phyloP scores from a whole-genome alignment of 2,888 invertebrate genomes.

The Erynnis tages region DNA sequence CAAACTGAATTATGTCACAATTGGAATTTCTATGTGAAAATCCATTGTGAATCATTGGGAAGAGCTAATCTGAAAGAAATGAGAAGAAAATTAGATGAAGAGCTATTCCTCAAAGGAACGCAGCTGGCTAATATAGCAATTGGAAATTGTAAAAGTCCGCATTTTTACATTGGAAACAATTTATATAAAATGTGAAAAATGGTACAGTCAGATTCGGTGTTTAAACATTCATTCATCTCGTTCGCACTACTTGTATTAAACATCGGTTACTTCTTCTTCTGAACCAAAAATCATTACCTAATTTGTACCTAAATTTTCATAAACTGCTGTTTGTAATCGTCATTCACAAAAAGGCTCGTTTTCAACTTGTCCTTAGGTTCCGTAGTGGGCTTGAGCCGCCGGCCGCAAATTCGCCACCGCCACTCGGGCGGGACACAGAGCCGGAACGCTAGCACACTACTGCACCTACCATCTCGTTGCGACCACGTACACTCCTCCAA shows the following conservation, averaged over 20 bases:
- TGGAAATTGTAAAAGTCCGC: slow-evolving; percentile 38
- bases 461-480: slow-evolving; percentile 28
- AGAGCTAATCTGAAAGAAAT: slow-evolving; percentile 55
- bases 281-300: no score
- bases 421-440: background rate
- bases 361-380: no score
- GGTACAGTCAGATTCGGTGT: no score
- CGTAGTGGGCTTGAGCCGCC: no score
- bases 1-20: slow-evolving; percentile 17
- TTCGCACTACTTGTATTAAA: background rate
- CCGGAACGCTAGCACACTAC: slow-evolving; percentile 30
- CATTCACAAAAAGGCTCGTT: no score
- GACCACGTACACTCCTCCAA: slow-evolving; percentile 11
- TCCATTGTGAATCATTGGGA: slow-evolving; percentile 26
- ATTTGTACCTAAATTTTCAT: no score
- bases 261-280: no score
- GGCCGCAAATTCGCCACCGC: background rate
- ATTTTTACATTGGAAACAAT: slow-evolving; percentile 15
- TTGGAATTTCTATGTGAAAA: slow-evolving; percentile 21
- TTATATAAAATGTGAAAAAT: slow-evolving; percentile 9
- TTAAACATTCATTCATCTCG: background rate
- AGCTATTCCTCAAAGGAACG: slow-evolving; percentile 52
- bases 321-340: no score
- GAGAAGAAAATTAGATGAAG: slow-evolving; percentile 56
- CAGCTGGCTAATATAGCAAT: slow-evolving; percentile 48